Base-by-base conservation (phyloP, 2,888 invertebrate genomes). In the Hydropsyche betteni region DNA sequence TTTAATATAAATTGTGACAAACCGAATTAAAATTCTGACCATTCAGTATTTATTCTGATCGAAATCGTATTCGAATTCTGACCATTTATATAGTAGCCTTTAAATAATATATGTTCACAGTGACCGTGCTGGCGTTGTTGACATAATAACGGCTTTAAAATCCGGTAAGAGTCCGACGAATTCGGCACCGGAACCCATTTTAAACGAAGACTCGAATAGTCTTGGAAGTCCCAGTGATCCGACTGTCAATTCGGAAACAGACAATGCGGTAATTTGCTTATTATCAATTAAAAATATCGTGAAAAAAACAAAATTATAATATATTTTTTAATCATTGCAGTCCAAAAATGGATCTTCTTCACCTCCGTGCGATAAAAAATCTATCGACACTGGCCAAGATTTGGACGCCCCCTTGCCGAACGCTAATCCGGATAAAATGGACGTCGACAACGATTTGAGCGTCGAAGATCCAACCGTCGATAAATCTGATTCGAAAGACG, bases 81-180 rank as follows among this genome's bases (percentile, higher is more conserved):
- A n/a, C n/a, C n/a, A n/a, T n/a, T n/a, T n/a, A n/a, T n/a, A n/a
- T n/a, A n/a, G n/a, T n/a, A n/a, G n/a, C n/a, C n/a, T n/a, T n/a
- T n/a, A n/a, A n/a, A n/a, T 24, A 24, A 24, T 24, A 24, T 24
- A 24, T 24, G 24, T 83, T 86, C 84, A 72, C 82, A 95, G 96
- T 84, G 91, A 91, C 86, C 87, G 95, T 79, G 93, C 93, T 80
- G 94, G 94, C 80, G 87, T 98, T 80, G 91, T 93, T 7, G 90
- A 90, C 82, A 88, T 98, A 51, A 95, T 97, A 83, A 87, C 88
- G 61, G 90, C 92, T 79, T 85, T 96, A 72, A 91, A 91, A 74
- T 89, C 88, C 81, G 93, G 92, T 16, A 93, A 94, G 81, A 90
- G 91, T 77, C 88, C 90, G 34, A 89, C 90, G 76, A 84, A 85